Evolutionary conservation across 1,140 invertebrate genomes (phyloP).

Genomic region (Zaprionus inermis): DNA sequence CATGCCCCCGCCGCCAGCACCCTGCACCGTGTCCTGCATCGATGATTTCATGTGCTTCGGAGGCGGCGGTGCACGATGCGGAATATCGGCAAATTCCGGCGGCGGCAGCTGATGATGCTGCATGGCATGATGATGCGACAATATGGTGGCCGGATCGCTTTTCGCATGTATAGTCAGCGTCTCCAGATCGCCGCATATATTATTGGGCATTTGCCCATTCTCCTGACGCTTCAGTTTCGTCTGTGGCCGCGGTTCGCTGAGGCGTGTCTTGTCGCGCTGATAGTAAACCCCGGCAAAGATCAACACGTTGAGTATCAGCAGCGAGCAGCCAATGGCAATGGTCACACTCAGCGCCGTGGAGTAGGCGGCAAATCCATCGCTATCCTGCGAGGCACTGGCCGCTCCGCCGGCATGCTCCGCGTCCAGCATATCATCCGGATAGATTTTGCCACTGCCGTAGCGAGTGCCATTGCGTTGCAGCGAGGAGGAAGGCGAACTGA

Average conservation of each 20-base stretch:
- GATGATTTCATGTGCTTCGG: constrained; percentile 89
- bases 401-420: constrained; percentile 81
- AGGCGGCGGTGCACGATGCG: constrained; percentile 89
- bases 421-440: constrained; percentile 80
- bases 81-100: constrained; percentile 90
- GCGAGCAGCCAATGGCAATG: constrained; percentile 96
- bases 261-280: constrained; percentile 93
- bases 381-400: constrained; percentile 86
- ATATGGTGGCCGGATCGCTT: constrained; percentile 88
- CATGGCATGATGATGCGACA: constrained; percentile 88
- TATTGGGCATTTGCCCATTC: constrained; percentile 93
- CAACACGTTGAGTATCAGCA: constrained; percentile 95
- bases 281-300: constrained; percentile 98
- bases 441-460: constrained; percentile 62
- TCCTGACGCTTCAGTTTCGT: constrained; percentile 89
- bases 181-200: constrained; percentile 91
- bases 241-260: constrained; percentile 86
- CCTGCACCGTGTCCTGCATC: constrained; percentile 85
- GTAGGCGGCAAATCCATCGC: constrained; percentile 94
- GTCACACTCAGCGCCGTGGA: constrained; percentile 95
- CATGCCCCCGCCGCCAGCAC: constrained; percentile 85
- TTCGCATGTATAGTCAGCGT: constrained; percentile 88
- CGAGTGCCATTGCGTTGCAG: constrained; percentile 73
- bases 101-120: constrained; percentile 91
- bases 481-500: constrained; percentile 79